Evolutionary conservation across 2,888 invertebrate species (phyloP), one percentile per base, ranked within the genome.

Genomic region (Melitaea athalia): DNA sequence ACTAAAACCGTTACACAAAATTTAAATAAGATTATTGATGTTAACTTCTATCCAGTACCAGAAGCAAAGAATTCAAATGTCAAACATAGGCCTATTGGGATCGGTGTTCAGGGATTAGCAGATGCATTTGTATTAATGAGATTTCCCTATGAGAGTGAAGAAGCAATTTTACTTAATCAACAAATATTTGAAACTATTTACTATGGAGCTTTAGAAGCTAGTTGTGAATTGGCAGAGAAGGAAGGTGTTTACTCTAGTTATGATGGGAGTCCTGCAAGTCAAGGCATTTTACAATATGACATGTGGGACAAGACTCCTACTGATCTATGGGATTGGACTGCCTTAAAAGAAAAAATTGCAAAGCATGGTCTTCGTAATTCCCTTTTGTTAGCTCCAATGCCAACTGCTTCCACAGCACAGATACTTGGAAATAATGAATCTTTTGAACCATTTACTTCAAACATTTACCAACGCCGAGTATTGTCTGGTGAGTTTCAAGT

Each of bases 381-480:
- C 3, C 92, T 99, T 42, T 92, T 99, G 24, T 77, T 99, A 73
- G 99, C 99, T 0, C 99, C 99, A 0, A 99, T 99, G 99, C 99
- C 99, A 0, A 99, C 99, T 6, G 99, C 99, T 10, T 99, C 99
- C 0, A 99, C 99, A 0, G 99, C 99, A 3, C 99, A 99, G 91
- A 99, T 99, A 81, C 94, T 99, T 57, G 99, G 99, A 17, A 99
- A 99, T 85, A 99, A 99, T 85, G 99, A 99, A 87, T 98, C 99
- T 0, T 97, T 99, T 81, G 99, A 99, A 88, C 98, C 99, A 0
- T 99, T 99, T 87, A 99, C 99, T 0, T 98, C 98, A 47, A 99
- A 99, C 84, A 98, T 99, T 77, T 99, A 99, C 87, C 96, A 97
- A 24, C 93, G 99, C 75, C 93, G 99, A 62, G 99, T 99, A 0